phyloP scores from a whole-genome alignment of 2,797 vertebrate genomes.

The Sebastiscus albofasciatus region DNA sequence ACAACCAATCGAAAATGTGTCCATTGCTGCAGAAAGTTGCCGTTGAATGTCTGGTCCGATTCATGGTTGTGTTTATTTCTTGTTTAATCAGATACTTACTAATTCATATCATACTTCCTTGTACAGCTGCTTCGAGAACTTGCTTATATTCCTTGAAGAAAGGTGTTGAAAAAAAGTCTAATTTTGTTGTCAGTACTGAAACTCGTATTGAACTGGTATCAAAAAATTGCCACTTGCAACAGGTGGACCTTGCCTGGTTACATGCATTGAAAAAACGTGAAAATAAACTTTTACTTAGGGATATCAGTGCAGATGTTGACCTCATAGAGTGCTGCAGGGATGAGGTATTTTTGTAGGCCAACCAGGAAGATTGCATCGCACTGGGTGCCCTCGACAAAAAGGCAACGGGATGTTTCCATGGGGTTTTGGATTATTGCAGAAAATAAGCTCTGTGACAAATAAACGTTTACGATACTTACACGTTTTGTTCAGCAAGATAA shows the following conservation, averaged over 20 bases:
- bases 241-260: neutral
- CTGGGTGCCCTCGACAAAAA: too few relatives aligned
- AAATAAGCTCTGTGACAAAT: too few relatives aligned
- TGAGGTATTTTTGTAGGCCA: too few relatives aligned
- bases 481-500: too few relatives aligned
- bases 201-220: neutral
- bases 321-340: too few relatives aligned
- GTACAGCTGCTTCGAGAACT: neutral
- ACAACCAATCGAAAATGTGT: neutral
- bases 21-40: neutral
- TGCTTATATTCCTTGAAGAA: neutral
- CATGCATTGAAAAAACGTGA: neutral
- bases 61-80: neutral
- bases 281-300: neutral
- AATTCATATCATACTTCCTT: neutral
- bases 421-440: too few relatives aligned
- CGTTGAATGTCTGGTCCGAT: neutral
- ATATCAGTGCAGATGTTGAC: neutral
- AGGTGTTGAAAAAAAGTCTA: neutral
- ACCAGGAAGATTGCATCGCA: too few relatives aligned
- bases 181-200: neutral
- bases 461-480: too few relatives aligned
- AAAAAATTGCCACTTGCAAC: neutral
- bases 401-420: too few relatives aligned
- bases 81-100: too few relatives aligned